phyloP scores from a whole-genome alignment of 2,888 invertebrate genomes.

The Dexiosoma caninum region DNA sequence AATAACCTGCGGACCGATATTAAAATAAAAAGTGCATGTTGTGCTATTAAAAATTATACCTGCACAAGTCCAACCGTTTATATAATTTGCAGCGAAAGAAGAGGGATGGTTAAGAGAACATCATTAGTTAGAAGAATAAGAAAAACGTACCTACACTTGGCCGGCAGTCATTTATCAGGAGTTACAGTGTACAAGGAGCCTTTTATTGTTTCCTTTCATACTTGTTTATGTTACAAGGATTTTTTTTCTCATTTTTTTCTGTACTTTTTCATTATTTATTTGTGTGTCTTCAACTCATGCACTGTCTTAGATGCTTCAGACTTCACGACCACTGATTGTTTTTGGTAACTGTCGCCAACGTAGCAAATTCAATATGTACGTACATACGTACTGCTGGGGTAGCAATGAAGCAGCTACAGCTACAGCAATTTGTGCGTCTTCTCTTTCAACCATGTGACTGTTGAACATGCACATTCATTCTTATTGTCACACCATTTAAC shows the following conservation, averaged over 20 bases:
- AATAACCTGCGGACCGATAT: not conserved
- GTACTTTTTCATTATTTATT: constrained; percentile 16
- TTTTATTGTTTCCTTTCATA: constrained; percentile 30
- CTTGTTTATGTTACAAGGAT: constrained; percentile 16
- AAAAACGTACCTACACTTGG: not conserved
- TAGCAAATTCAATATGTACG: not conserved
- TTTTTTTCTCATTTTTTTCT: not conserved
- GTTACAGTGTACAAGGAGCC: constrained; percentile 44
- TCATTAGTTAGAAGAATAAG: not conserved
- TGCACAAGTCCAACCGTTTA: not conserved
- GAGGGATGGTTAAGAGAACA: not conserved
- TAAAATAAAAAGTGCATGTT: not conserved
- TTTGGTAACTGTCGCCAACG: constrained; percentile 39
- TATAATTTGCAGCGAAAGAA: not conserved
- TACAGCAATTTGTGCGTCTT: constrained; percentile 47
- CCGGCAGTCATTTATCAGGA: constrained; percentile 46
- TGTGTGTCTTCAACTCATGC: constrained; percentile 4
- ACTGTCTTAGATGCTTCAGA: constrained; percentile 5
- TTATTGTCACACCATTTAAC: constrained; percentile 65
- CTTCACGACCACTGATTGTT: constrained; percentile 17
- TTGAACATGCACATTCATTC: constrained; percentile 54
- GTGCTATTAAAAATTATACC: constrained; percentile 7
- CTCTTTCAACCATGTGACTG: constrained; percentile 25
- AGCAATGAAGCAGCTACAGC: not conserved
- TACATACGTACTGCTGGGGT: too few species aligned